A percentile compares a stretch with the other conserved stretches of the same genome.
Conservation (phyloP, 2,888 invertebrate genomes). For the Linhomoeus sp. region DNA sequence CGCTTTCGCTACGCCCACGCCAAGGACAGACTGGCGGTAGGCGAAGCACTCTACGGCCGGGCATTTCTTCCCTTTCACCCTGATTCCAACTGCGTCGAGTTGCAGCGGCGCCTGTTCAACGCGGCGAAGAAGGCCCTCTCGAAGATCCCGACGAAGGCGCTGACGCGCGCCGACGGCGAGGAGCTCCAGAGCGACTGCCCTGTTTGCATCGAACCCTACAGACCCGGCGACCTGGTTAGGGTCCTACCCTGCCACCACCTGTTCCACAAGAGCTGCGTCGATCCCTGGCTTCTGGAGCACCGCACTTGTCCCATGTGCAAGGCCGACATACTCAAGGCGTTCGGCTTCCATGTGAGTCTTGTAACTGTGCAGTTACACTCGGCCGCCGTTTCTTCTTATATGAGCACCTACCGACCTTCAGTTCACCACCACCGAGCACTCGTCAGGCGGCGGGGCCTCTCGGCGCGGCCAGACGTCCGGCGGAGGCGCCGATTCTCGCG, state of each 20-base stretch:
- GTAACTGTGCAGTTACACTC: no score
- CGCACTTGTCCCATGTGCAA: constrained; percentile 92
- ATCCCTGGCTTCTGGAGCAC: constrained; percentile 84
- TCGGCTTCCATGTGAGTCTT: constrained; percentile 24
- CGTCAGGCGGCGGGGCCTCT: no score
- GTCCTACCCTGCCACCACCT: constrained; percentile 70
- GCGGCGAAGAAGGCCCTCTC: constrained; percentile 82
- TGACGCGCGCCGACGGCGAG: constrained; percentile 56
- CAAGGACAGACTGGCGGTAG: constrained; percentile 71
- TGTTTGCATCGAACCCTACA: constrained; percentile 80
- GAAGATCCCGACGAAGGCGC: constrained; percentile 69
- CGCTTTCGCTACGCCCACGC: constrained; percentile 79
- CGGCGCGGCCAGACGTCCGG: no score
- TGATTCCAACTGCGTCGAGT: constrained; percentile 12
- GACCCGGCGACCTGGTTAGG: constrained; percentile 60
- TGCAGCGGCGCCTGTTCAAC: constrained; percentile 64
- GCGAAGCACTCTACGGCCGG: constrained; percentile 11
- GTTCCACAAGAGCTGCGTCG: constrained; percentile 84
- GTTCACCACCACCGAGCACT: no score
- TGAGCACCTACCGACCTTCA: no score
- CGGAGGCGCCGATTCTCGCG: no score
- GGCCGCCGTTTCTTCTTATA: no score
- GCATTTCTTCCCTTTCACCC: not conserved
- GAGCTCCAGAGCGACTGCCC: constrained; percentile 73
- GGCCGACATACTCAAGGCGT: constrained; percentile 68